Base-by-base conservation (phyloP, 2,888 invertebrate genomes). In the Lasioglossum calceatum region DNA sequence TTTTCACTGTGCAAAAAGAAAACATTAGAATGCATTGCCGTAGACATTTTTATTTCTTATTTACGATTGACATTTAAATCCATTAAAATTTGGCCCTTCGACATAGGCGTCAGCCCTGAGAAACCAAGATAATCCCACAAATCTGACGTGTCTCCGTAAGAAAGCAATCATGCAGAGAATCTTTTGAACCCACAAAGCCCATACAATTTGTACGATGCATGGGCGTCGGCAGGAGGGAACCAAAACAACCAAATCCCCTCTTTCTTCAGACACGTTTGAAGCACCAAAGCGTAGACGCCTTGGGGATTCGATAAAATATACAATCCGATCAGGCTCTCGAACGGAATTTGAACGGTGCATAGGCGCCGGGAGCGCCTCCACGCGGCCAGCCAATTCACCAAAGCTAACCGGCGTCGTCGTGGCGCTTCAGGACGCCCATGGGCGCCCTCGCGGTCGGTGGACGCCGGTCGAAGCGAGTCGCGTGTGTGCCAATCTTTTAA, bases 401-500 rank as follows among this genome's bases (percentile, higher is more conserved):
- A 8, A 67, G 79, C 42, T 61, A 64, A 44, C 10, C 72, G 76
- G 84, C 79, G 85, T 84, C 85, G 79, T 76, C 79, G 47, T 58
- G 78, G 39, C 80, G 85, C 61, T 67, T 36, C 71, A 23, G 67
- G 54, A 67, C 84, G 81, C 82, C 83, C 36, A 36, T 32, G 67
- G 47, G 67, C 86, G 81, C 84, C 86, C 82, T 61, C 86, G 86
- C 79, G 87, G 88, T 90, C 90, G 82, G 90, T 88, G 93, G 92
- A 91, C 89, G 90, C 89, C 91, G 92, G 92, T 78, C 79, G 91
- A 91, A 92, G 58, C 87, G 81, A 72, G 74, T 77, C 86, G 81
- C 83, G 84, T 84, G 81, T 82, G 84, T 84, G 81, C 81, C 86
- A 87, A 87, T 92, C 91, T 91, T 93, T 93, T 91, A 82, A 93